phyloP scores from a whole-genome alignment of 2,113 vertebrate genomes.

The Barbus barbus region DNA sequence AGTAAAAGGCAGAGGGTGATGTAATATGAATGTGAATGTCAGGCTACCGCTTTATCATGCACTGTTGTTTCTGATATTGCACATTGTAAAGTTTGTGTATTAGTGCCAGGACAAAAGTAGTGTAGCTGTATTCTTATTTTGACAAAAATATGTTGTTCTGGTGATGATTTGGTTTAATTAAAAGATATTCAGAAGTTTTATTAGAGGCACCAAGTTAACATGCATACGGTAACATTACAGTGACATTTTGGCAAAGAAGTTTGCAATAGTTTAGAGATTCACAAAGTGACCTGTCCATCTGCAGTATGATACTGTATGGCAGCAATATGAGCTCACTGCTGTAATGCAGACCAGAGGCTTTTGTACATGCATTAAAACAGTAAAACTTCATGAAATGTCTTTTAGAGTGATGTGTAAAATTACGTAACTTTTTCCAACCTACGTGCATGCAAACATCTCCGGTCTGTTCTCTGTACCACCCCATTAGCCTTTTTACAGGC shows the following conservation, averaged over 20 bases:
- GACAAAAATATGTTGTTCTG: too few relatives aligned
- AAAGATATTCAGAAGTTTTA: too few relatives aligned
- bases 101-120: too few relatives aligned
- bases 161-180: too few relatives aligned
- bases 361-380: not conserved
- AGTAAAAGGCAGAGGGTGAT: not conserved
- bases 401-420: not conserved
- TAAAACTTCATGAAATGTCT: slow-evolving; percentile 13
- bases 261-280: too few relatives aligned
- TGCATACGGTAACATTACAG: too few relatives aligned
- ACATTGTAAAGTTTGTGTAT: too few relatives aligned
- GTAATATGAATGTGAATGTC: not conserved
- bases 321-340: not conserved
- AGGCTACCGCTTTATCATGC: too few relatives aligned
- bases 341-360: slow-evolving; percentile 5
- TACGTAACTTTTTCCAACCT: slow-evolving; percentile 15
- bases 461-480: not conserved
- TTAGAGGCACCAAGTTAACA: too few relatives aligned
- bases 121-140: too few relatives aligned
- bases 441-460: not conserved
- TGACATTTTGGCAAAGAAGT: too few relatives aligned
- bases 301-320: not conserved
- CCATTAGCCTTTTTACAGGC: not conserved
- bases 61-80: too few relatives aligned
- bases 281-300: not conserved